Evolutionary conservation across 2,113 vertebrate genomes (phyloP), one percentile per base, ranked within the genome.

Genomic region (Podarcis cretensis): DNA sequence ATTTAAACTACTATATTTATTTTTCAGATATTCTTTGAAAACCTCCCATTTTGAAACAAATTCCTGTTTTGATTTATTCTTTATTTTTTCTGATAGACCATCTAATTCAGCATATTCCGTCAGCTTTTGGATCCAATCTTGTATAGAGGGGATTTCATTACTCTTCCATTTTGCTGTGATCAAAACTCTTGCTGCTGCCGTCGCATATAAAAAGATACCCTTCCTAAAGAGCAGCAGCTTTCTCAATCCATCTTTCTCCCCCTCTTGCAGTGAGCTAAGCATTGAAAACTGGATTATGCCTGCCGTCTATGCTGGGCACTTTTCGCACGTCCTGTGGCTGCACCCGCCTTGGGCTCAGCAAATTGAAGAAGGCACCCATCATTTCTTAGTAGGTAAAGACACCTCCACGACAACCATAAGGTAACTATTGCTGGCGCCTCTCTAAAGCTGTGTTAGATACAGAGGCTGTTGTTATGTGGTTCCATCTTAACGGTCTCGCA

Each of bases 261-360:
- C 91, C 54, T 21, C 89, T 93, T 95, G 8, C 92, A 99, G 98
- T 92, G 98, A 99, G 95, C 89, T 99, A 95, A 99, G 98, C 93
- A 99, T 99, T 95, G 99, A 99, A 83, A 99, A 99, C 93, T 99
- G 99, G 99, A 99, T 99, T 85, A 99, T 99, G 97, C 99, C 99
- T 87, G 98, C 98, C 94, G 98, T 99, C 69, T 99, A 99, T 69
- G 99, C 99, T 66, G 99, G 99, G 14, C 99, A 99, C 37, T 96
- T 99, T 94, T 98, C 98, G 83, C 96, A 97, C 25, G 97, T 99
- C 2, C 88, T 98, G 1, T 99, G 99, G 99, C 94, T 99, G 92
- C 99, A 99, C 93, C 99, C 99, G 0, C 95, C 93, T 35, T 99
- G 99, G 99, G 98, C 98, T 92, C 98, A 98, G 95, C 99, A 99